These are phyloP conservation scores for Drosophila nikananu DNA, from an alignment of 1,140 invertebrate species.

Conservation along the genomic window DNA sequence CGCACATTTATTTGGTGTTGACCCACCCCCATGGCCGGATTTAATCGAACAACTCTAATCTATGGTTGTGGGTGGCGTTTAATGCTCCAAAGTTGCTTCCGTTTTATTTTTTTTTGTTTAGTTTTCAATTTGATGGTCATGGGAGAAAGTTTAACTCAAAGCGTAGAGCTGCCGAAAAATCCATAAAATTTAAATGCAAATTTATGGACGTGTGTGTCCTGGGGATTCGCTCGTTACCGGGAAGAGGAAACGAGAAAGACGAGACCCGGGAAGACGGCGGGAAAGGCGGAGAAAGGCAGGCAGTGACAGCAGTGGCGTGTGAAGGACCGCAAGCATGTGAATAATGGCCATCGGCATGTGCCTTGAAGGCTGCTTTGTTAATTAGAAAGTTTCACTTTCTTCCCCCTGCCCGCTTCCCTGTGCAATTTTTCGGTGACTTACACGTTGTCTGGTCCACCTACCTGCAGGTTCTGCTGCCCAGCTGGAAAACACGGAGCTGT, in stretches of 20 bases:
- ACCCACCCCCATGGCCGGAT: constrained; percentile 5
- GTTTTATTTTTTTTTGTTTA: constrained; percentile 32
- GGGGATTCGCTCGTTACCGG: constrained; percentile 33
- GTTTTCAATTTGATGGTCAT: constrained; percentile 41
- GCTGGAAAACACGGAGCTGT: constrained; percentile 82
- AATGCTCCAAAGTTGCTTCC: neutral
- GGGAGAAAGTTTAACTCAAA: constrained; percentile 27
- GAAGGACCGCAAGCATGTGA: constrained; percentile 58
- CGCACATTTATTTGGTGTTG: constrained; percentile 51
- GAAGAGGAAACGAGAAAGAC: constrained; percentile 1
- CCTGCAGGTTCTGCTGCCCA: constrained; percentile 84
- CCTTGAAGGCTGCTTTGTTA: constrained; percentile 49
- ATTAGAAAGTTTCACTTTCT: constrained; percentile 64
- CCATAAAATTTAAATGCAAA: constrained; percentile 81
- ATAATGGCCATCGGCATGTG: constrained; percentile 58
- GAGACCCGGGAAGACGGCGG: no score
- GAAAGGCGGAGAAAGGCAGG: no score
- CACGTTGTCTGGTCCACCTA: neutral
- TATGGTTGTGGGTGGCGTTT: constrained; percentile 15
- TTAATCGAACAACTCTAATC: constrained; percentile 52
- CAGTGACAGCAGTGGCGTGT: constrained; percentile 37
- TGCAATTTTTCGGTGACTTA: constrained; percentile 11
- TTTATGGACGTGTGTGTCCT: constrained; percentile 70
- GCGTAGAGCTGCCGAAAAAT: constrained; percentile 46
- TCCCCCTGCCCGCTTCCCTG: neutral